Percentiles rank a stretch among this genome's conserved stretches.
phyloP scores from a whole-genome alignment of 2,797 vertebrate genomes.

The Anguilla marmorata region DNA sequence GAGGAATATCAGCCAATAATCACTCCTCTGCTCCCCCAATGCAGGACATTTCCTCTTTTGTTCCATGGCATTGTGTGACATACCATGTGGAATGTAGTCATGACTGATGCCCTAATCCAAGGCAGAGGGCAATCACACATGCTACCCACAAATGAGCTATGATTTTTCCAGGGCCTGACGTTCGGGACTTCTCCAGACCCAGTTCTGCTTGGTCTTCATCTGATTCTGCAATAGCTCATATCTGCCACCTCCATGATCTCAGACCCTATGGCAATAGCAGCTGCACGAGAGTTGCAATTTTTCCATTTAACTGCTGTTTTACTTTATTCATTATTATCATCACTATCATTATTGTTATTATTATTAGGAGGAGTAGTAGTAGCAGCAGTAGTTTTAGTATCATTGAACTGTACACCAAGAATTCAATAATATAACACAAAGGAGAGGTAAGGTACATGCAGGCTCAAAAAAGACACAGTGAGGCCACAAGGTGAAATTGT shows the following conservation, averaged over 20 bases:
- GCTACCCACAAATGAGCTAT: constrained; percentile 33
- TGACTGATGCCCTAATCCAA: constrained; percentile 26
- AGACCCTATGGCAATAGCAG: neutral
- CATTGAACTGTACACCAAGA: no score
- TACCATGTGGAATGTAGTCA: neutral
- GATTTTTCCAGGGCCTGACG: neutral
- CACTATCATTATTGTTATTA: neutral
- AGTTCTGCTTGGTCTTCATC: neutral
- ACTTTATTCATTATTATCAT: neutral
- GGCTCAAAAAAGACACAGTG: neutral
- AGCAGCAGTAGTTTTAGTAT: no score
- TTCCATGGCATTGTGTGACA: constrained; percentile 13
- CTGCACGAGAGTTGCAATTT: neutral
- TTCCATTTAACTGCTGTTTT: neutral
- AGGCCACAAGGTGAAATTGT: neutral
- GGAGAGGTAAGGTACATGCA: neutral
- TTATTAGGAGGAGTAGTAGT: neutral
- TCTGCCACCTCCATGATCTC: neutral
- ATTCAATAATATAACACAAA: no score
- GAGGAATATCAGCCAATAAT: constrained; percentile 28
- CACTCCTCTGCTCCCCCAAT: constrained; percentile 9
- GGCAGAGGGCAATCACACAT: constrained; percentile 22
- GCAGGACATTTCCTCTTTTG: constrained; percentile 29
- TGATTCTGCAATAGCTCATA: neutral
- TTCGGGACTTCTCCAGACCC: neutral